These are phyloP conservation scores for Acanthornis magna DNA, from an alignment of 2,797 vertebrate species.

Conservation along the genomic window DNA sequence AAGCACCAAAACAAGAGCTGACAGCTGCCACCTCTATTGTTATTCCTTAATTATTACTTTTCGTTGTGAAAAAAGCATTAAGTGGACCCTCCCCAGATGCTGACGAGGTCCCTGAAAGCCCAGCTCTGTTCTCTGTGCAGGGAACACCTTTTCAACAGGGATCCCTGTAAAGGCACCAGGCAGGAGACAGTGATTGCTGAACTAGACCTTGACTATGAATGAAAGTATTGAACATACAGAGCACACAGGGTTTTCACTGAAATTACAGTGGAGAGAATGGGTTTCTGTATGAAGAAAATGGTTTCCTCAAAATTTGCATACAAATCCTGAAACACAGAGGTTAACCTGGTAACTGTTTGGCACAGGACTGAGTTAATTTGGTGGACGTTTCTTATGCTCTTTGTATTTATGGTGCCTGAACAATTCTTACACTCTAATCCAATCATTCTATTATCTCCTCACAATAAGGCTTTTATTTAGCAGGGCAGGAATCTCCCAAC, in stretches of 20 bases:
- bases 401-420: neutral
- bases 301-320: neutral
- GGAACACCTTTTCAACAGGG: neutral
- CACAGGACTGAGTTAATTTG: neutral
- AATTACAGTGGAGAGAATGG: neutral
- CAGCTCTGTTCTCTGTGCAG: rapidly evolving
- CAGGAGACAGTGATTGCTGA: neutral
- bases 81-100: neutral
- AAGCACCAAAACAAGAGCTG: neutral
- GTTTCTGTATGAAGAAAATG: neutral
- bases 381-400: neutral
- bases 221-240: neutral
- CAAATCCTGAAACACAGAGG: neutral
- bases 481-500: neutral
- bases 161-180: neutral
- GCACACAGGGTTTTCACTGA: neutral
- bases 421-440: neutral
- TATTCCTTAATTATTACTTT: neutral
- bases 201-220: neutral
- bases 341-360: neutral
- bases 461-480: neutral
- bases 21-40: neutral
- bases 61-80: neutral
- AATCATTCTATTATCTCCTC: neutral
- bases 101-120: neutral